Conservation (phyloP, 2,113 vertebrate species). For the Fregata magnificens region DNA sequence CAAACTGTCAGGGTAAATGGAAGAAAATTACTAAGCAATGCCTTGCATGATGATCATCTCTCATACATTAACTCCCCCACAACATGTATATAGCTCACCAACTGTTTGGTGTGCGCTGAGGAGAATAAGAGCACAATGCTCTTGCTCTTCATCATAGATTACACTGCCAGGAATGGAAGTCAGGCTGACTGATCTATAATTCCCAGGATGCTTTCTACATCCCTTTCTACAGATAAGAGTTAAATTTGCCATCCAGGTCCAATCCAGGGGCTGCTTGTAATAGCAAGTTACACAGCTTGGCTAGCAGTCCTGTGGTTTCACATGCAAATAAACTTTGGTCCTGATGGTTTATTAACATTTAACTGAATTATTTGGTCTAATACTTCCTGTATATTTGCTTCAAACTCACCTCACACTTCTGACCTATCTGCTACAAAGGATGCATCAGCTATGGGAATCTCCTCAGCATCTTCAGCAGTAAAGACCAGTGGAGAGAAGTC, state of each 20-base stretch:
- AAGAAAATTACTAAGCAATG: constrained; percentile 15
- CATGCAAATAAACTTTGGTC: neutral
- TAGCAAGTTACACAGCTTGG: neutral
- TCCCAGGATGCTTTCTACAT: neutral
- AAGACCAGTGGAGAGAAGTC: neutral
- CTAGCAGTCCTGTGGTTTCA: neutral
- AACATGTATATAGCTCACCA: neutral
- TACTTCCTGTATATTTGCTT: neutral
- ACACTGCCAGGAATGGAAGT: neutral
- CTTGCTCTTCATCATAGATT: neutral
- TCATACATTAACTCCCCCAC: neutral
- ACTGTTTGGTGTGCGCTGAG: neutral
- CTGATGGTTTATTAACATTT: neutral
- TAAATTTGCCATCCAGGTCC: neutral
- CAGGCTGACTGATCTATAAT: neutral
- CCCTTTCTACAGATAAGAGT: neutral
- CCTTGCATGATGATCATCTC: neutral
- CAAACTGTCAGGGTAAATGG: neutral
- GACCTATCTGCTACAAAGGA: neutral
- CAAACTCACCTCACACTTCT: neutral
- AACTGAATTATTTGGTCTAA: neutral
- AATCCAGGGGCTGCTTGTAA: neutral
- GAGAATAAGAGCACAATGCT: neutral
- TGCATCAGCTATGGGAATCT: neutral
- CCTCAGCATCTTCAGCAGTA: neutral